Conservation (phyloP, 2,888 invertebrate species). For the Alentia gelatinosa region DNA sequence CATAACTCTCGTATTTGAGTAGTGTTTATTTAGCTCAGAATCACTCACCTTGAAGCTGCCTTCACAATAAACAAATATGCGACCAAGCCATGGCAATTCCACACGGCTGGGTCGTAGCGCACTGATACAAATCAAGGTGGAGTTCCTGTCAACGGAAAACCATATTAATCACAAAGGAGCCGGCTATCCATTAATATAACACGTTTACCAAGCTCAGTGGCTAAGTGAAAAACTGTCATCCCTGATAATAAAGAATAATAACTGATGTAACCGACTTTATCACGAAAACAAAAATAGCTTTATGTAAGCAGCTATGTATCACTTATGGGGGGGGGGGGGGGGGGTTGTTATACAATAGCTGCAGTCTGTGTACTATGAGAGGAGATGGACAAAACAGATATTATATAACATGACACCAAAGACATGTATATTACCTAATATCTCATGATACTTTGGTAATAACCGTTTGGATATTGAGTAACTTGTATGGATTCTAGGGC, state of each 20-base stretch:
- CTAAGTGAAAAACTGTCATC: not conserved
- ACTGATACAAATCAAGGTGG: not conserved
- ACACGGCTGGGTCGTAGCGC: not conserved
- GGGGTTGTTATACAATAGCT: no score
- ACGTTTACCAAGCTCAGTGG: no score
- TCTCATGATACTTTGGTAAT: no score
- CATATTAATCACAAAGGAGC: constrained; percentile 2
- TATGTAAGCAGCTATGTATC: not conserved
- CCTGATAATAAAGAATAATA: no score
- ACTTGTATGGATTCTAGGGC: no score
- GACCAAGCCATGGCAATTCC: constrained; percentile 60
- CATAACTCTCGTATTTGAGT: not conserved
- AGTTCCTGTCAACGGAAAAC: not conserved
- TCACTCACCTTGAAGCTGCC: constrained; percentile 58
- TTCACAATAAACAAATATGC: constrained; percentile 59
- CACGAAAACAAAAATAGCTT: not conserved
- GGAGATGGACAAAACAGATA: no score
- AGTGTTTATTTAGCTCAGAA: not conserved
- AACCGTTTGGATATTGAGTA: no score
- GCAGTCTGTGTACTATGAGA: no score
- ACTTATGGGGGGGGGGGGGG: no score
- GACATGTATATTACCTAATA: no score
- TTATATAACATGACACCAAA: no score
- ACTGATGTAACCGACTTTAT: not conserved
- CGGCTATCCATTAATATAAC: not conserved